A percentile compares a stretch with the other conserved stretches of the same genome.
Conservation (phyloP, 2,797 vertebrate genomes). For the Neosilurus hyrtlii region DNA sequence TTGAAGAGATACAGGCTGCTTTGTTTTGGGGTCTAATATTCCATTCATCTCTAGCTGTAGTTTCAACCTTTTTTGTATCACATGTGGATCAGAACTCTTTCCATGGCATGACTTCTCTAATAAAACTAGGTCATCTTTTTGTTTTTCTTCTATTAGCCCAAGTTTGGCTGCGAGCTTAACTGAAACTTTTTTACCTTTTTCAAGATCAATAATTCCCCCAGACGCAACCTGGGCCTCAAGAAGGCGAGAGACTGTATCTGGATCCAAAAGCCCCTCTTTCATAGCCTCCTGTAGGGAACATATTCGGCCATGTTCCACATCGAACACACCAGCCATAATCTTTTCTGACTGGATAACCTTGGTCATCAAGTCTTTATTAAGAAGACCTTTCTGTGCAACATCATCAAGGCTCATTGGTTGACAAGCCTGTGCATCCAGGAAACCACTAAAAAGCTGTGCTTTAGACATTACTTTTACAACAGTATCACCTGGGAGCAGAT, state of each 20-base stretch:
- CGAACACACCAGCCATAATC: slow-evolving; percentile 83
- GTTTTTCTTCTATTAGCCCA: slow-evolving; percentile 78
- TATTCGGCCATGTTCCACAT: slow-evolving; percentile 74
- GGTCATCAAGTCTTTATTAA: slow-evolving; percentile 86
- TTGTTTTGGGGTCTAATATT: slow-evolving; percentile 80
- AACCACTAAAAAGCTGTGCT: slow-evolving; percentile 86
- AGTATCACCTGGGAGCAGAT: slow-evolving; percentile 78
- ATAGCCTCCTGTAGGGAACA: slow-evolving; percentile 82
- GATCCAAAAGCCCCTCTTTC: slow-evolving; percentile 80
- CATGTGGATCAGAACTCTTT: slow-evolving; percentile 69
- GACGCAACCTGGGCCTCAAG: slow-evolving; percentile 90
- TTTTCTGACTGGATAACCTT: slow-evolving; percentile 84
- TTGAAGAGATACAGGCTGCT: slow-evolving; percentile 72
- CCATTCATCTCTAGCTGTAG: slow-evolving; percentile 90
- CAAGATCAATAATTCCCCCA: slow-evolving; percentile 88
- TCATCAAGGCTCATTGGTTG: slow-evolving; percentile 82
- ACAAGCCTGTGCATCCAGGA: slow-evolving; percentile 77
- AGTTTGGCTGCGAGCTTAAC: slow-evolving; percentile 89
- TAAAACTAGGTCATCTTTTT: slow-evolving; percentile 75
- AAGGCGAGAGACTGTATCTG: slow-evolving; percentile 77
- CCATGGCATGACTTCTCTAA: slow-evolving; percentile 89
- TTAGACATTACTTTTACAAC: slow-evolving; percentile 86
- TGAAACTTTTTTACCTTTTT: slow-evolving; percentile 84
- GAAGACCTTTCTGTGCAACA: slow-evolving; percentile 81
- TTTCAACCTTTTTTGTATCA: slow-evolving; percentile 73